Evolutionary conservation across 2,888 invertebrate genomes (phyloP).

Genomic region (Rhagonycha lutea): DNA sequence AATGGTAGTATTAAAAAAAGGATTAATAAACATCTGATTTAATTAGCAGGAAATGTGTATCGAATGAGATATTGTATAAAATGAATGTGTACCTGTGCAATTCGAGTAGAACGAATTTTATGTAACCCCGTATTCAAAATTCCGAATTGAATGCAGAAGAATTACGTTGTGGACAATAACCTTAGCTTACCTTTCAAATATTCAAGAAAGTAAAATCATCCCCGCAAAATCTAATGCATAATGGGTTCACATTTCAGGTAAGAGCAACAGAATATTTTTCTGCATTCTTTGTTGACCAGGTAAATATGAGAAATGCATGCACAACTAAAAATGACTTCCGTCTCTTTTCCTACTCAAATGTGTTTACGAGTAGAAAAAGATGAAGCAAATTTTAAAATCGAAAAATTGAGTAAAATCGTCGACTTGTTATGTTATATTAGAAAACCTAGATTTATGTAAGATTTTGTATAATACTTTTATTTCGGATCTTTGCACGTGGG

Average conservation of each 20-base stretch:
- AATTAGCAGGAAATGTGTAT: neutral
- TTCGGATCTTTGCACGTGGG: constrained; percentile 35
- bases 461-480: constrained; percentile 36
- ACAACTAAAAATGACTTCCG: neutral
- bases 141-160: constrained; percentile 26
- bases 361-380: neutral
- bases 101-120: constrained; percentile 38
- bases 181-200: constrained; percentile 28
- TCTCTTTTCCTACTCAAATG: neutral
- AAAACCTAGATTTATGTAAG: constrained; percentile 38
- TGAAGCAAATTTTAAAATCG: neutral
- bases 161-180: constrained; percentile 23
- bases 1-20: neutral
- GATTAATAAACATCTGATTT: neutral
- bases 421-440: constrained; percentile 28
- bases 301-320: constrained; percentile 26
- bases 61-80: neutral
- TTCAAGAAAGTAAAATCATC: constrained; percentile 27
- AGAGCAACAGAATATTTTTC: constrained; percentile 33
- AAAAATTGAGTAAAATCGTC: neutral
- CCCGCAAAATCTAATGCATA: constrained; percentile 29
- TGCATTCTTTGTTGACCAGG: constrained; percentile 36
- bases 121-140: constrained; percentile 32
- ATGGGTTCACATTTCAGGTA: constrained; percentile 34
- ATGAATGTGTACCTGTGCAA: constrained; percentile 34